These are phyloP conservation scores for Lepidocyrtinus sp. DNA, from an alignment of 2,888 invertebrate species.

Conservation along the genomic window DNA sequence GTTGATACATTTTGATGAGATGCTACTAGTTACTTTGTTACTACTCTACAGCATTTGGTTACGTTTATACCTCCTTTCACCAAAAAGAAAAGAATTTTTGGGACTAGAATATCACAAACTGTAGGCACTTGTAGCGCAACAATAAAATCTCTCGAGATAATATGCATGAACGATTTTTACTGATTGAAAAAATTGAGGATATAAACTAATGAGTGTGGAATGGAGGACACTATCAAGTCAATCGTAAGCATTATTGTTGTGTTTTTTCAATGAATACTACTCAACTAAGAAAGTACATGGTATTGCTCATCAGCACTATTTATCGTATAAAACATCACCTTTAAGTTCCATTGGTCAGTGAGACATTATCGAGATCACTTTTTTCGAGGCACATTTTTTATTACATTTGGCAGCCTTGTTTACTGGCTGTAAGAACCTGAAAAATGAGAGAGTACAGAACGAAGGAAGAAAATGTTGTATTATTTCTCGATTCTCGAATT, in stretches of 20 bases:
- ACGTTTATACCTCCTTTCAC: too few relatives aligned
- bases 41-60: too few relatives aligned
- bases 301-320: background rate
- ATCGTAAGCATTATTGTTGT: background rate
- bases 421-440: too few relatives aligned
- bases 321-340: too few relatives aligned
- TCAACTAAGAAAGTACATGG: background rate
- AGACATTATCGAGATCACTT: conserved; percentile 7
- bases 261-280: background rate
- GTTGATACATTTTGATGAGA: too few relatives aligned
- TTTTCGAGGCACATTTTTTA: background rate
- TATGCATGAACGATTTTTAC: background rate
- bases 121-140: too few relatives aligned
- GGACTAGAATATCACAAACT: too few relatives aligned
- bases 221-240: background rate
- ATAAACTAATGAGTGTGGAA: background rate
- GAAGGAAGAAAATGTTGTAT: too few relatives aligned
- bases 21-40: too few relatives aligned
- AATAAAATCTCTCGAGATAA: too few relatives aligned
- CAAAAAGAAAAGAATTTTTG: too few relatives aligned
- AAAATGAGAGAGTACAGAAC: too few relatives aligned
- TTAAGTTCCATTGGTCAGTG: background rate
- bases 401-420: background rate
- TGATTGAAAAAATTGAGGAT: conserved; percentile 6
- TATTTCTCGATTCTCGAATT: conserved; percentile 1